Conservation (phyloP, 2,113 vertebrate species). For the Chiloscyllium plagiosum region DNA sequence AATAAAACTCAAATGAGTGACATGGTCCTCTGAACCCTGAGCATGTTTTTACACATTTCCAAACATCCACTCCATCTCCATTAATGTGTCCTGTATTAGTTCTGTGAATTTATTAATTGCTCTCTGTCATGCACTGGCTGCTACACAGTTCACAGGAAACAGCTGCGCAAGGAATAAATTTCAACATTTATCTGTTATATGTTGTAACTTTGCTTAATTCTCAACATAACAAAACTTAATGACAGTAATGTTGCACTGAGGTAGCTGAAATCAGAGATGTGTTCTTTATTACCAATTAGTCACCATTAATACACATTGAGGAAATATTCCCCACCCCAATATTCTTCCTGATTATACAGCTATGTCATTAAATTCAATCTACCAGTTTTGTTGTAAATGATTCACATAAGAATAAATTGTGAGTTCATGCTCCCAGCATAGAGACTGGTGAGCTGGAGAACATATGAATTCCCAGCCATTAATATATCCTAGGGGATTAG, state of each 20-base stretch:
- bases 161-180: neutral
- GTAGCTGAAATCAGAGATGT: neutral
- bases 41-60: neutral
- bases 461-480: neutral
- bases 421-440: neutral
- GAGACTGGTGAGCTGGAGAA: neutral
- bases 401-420: neutral
- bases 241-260: neutral
- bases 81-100: neutral
- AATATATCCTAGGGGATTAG: neutral
- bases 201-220: neutral
- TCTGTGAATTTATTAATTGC: neutral
- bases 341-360: neutral
- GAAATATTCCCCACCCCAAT: neutral
- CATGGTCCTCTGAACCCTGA: neutral
- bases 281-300: neutral
- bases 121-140: neutral
- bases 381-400: neutral
- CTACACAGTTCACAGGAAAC: neutral
- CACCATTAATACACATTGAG: neutral
- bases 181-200: neutral
- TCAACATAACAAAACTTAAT: neutral
- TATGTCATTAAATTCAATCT: neutral
- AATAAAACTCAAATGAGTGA: conserved; percentile 4
- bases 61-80: conserved; percentile 1